A percentile compares a stretch with the other conserved stretches of the same genome.
These are phyloP conservation scores for Psilopsiagon aymara DNA, from an alignment of 2,113 vertebrate species.

Conservation along the genomic window DNA sequence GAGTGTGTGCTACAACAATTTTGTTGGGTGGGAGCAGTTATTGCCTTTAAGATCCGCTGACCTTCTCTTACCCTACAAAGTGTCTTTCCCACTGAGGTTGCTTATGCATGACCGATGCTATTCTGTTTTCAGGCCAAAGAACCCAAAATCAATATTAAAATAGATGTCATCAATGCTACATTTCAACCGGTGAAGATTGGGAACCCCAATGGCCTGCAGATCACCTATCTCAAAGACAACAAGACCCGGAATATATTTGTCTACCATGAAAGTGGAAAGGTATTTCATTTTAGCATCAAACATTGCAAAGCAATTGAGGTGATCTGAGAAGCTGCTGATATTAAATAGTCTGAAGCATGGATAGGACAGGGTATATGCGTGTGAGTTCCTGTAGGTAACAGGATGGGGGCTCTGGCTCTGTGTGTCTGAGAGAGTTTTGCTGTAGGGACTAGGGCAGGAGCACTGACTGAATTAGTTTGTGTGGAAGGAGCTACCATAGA, in stretches of 20 bases:
- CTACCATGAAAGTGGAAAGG: slow-evolving; percentile 87
- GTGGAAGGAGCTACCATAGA: background rate
- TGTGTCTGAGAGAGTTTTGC: background rate
- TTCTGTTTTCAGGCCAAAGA: slow-evolving; percentile 83
- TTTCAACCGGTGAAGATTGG: slow-evolving; percentile 90
- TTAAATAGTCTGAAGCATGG: background rate
- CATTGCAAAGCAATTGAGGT: background rate
- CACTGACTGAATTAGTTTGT: background rate
- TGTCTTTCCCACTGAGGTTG: background rate
- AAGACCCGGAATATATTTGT: slow-evolving; percentile 92
- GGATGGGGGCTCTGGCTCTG: background rate
- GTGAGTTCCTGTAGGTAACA: background rate
- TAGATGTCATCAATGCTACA: slow-evolving; percentile 88
- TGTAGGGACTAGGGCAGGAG: background rate
- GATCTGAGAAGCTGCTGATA: background rate
- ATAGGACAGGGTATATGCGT: background rate
- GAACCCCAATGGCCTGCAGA: slow-evolving; percentile 87
- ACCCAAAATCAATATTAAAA: slow-evolving; percentile 87
- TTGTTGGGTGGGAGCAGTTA: background rate
- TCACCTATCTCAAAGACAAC: slow-evolving; percentile 91
- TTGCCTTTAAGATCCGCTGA: background rate
- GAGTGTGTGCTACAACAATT: background rate
- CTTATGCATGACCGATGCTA: background rate
- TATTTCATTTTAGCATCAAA: slow-evolving; percentile 25
- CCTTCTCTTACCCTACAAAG: background rate